Conservation (phyloP, 2,797 vertebrate genomes). For the Chlorospingus flavigularis region DNA sequence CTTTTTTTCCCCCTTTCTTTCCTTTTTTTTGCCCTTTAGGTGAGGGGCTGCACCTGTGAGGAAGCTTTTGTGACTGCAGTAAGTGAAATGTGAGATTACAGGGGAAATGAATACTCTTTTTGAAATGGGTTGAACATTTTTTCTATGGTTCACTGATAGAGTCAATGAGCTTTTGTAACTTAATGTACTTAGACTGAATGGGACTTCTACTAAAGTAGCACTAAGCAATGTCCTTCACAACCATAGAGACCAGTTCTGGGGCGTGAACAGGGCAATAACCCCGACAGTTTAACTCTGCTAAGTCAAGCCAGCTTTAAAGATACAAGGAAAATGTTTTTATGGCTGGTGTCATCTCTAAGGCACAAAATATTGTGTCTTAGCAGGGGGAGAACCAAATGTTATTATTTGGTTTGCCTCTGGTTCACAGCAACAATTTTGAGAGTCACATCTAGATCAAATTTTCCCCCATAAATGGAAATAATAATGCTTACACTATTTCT, state of each 20-base stretch:
- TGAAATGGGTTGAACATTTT: not conserved
- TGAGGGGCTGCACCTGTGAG: not conserved
- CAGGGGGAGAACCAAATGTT: not conserved
- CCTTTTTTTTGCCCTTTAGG: not conserved
- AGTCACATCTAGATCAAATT: not conserved
- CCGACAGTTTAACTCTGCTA: not conserved
- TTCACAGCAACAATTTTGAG: not conserved
- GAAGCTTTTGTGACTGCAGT: not conserved
- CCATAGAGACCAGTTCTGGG: not conserved
- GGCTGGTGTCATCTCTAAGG: not conserved
- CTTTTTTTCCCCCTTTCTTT: not conserved
- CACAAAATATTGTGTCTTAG: not conserved
- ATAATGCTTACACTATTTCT: not conserved
- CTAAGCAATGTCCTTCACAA: not conserved
- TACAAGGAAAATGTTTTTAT: not conserved
- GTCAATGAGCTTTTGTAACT: slow-evolving; percentile 26
- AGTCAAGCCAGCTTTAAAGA: not conserved
- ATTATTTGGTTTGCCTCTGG: not conserved
- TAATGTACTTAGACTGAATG: not conserved
- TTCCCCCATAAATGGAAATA: not conserved
- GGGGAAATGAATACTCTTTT: not conserved
- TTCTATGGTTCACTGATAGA: slow-evolving; percentile 12
- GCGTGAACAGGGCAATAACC: not conserved
- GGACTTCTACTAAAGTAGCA: not conserved
- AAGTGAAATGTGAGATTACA: slow-evolving; percentile 3